phyloP scores from a whole-genome alignment of 1,140 invertebrate genomes.

The Drosophila sp. region DNA sequence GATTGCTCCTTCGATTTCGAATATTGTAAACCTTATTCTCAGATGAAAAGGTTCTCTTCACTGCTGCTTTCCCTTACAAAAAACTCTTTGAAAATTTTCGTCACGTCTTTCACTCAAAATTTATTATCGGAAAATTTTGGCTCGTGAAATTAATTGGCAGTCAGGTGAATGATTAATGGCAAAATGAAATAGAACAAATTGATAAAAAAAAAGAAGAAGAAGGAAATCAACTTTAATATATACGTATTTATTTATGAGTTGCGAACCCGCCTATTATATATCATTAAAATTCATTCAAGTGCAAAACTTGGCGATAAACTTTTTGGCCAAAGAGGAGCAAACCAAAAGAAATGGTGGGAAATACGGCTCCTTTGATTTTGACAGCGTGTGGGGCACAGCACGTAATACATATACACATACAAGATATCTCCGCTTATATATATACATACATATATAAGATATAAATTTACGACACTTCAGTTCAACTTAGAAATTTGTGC shows the following conservation, averaged over 20 bases:
- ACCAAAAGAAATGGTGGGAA: slow-evolving; percentile 42
- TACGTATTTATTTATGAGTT: slow-evolving; percentile 41
- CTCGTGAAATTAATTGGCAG: neutral
- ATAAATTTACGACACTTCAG: slow-evolving; percentile 69
- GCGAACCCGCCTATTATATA: slow-evolving; percentile 49
- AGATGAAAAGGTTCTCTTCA: no score
- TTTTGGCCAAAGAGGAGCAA: slow-evolving; percentile 5
- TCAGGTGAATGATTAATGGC: slow-evolving; percentile 5
- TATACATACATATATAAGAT: slow-evolving; percentile 31
- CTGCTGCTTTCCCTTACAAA: neutral
- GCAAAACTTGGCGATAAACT: slow-evolving; percentile 72
- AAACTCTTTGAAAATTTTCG: slow-evolving; percentile 5
- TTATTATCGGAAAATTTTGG: slow-evolving; percentile 7
- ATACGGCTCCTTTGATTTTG: slow-evolving; percentile 71
- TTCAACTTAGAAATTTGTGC: slow-evolving; percentile 54
- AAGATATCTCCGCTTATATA: neutral
- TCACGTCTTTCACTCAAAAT: slow-evolving; percentile 1
- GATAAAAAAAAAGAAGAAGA: neutral
- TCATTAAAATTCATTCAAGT: slow-evolving; percentile 69
- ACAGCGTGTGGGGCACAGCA: slow-evolving; percentile 53
- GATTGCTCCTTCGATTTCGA: no score
- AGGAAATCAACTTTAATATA: neutral
- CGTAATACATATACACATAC: slow-evolving; percentile 36
- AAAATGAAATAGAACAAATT: slow-evolving; percentile 3
- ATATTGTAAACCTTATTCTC: no score